Base-by-base conservation (phyloP, 1,140 invertebrate genomes). In the Micrasema minimum region DNA sequence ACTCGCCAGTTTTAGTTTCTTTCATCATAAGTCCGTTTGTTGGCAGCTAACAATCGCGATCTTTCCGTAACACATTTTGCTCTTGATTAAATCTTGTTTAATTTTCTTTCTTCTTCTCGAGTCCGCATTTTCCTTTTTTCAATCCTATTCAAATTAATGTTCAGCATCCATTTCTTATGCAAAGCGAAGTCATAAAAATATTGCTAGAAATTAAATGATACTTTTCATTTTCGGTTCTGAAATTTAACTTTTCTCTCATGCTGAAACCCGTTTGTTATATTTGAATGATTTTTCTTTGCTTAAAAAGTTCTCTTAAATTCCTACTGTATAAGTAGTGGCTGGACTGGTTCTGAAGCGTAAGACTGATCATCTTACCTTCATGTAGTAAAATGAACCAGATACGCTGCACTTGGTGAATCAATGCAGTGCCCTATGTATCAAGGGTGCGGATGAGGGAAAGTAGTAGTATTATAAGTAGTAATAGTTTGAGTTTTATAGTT, bases 41-140 rank as follows among this genome's bases (percentile, higher is more conserved):
- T 45, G 14, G 35, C 16, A 20, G 26, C 31, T 26, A 14, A 6
- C 18, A 16, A 59, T 22, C 4, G 55, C 10, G 55, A 59, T 22
- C 37, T 41, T 59, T 41, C 37, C 55, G 35, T 38, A 20, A 41
- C 22, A 43, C 55, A 18, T 41, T 59, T 38, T 53, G 4, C 20
- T 53, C 50, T 53, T 59, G 55, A 59, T 59, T 59, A 41, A 41
- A 41, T 41, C 31, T 35, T 35, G 2, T 51, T 51, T 51, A 51
- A 51, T 51, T 51, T 55, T 41, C 16, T 20, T 41, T 18, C 37
- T 12, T 50, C 23, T 38, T 38, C 53, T 22, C 20, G 20, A 26
- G n/a, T 12, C 10, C 23, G 50, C 16, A 6, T 31, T n/a, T 23
- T 31, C 3, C 12, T 26, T 53, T 26, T 53, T 31, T 12, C 41